Evolutionary conservation across 2,113 vertebrate species (phyloP), one percentile per base, ranked within the genome.

Genomic region (Coptodon bakossiorum): DNA sequence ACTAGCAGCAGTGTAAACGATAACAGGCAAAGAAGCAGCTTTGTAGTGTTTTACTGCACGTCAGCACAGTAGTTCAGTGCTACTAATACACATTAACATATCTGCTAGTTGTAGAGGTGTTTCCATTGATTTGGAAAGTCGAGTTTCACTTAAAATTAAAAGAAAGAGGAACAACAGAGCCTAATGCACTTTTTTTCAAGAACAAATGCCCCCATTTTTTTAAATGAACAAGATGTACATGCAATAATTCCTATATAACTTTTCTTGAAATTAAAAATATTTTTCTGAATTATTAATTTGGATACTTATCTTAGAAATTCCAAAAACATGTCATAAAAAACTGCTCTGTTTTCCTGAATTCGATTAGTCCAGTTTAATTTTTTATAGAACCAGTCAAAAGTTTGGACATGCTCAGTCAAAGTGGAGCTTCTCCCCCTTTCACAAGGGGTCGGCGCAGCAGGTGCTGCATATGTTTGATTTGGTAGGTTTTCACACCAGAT

Each of bases 31-130:
- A 50, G 45, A 84, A 63, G 81, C 56, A 63, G 45, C 54, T 43
- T 29, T 59, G 29, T 92, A 93, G 92, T 93, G 93, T 94, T 90
- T 82, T 83, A 52, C 59, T 66, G 43, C 13, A 31, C 11, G 8
- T 53, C 11, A 50, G 63, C 9, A 73, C 38, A 79, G 52, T 50
- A 52, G 48, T 52, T 88, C 81, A 73, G 22, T 50, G 34, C 63
- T 63, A n/a, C 43, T 22, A 19, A 45, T 38, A 29, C 59, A 82
- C 29, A 22, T 17, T 24, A 61, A 86, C 13, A 24, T 11, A 4
- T 81, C 59, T 78, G 16, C 27, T 43, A 81, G 24, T 16, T 13
- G 66, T 68, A 36, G 45, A 82, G 13, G 31, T 66, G n/a, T 73
- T 80, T 81, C 12, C 78, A 66, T 54, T 76, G 81, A 85, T 88